Evolutionary conservation across 2,888 invertebrate species (phyloP).

Genomic region (Eretmocerus hayati): DNA sequence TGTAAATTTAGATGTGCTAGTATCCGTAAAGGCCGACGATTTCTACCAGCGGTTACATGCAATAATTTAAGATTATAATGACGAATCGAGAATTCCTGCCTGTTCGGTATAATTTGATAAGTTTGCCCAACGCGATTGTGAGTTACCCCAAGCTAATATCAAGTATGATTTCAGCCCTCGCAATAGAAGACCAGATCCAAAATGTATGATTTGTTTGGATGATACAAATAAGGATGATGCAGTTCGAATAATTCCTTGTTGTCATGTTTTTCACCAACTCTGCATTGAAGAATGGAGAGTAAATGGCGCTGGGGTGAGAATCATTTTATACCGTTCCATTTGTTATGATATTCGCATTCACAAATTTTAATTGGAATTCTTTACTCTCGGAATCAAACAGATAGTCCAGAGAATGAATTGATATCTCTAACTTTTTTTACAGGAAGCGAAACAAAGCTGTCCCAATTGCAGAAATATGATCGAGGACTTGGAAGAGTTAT

Average conservation of each 20-base stretch:
- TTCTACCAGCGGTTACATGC: no score
- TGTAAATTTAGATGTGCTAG: no score
- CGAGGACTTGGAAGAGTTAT: conserved; percentile 13
- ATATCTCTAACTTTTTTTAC: no score
- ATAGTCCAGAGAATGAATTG: no score
- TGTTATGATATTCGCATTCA: neutral
- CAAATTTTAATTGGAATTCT: neutral
- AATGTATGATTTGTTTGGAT: conserved; percentile 26
- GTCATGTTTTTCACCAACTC: conserved; percentile 25
- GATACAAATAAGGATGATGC: conserved; percentile 14
- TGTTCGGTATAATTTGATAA: no score
- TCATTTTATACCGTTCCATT: no score
- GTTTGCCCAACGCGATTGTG: no score
- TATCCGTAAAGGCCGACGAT: no score
- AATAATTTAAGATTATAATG: no score
- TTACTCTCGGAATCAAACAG: no score
- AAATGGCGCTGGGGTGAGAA: conserved; percentile 25
- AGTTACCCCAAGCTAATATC: no score
- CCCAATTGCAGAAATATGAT: conserved; percentile 26
- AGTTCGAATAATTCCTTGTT: conserved; percentile 22
- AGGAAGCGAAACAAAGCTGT: conserved; percentile 24
- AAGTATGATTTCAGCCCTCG: conserved; percentile 14
- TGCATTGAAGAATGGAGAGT: conserved; percentile 27
- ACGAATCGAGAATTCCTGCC: no score
- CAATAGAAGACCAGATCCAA: conserved; percentile 19